phyloP scores from a whole-genome alignment of 2,113 vertebrate species.

The human (Homo sapiens) region DNA sequence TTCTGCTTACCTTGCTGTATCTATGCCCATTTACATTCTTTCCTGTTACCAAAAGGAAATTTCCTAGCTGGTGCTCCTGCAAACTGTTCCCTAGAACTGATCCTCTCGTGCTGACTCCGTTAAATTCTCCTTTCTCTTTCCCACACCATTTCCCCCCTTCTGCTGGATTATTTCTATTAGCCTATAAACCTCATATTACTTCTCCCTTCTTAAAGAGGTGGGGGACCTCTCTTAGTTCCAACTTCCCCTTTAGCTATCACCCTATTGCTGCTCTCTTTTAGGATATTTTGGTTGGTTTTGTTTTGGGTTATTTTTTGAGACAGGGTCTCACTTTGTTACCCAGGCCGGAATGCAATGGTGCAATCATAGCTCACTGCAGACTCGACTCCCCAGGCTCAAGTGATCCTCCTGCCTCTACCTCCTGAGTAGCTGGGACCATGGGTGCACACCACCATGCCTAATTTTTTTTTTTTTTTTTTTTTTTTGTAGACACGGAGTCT shows the following conservation, averaged over 20 bases:
- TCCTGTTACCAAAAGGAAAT: not conserved
- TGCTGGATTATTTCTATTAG: not conserved
- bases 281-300: not conserved
- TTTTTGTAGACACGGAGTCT: too few relatives aligned
- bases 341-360: not conserved
- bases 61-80: not conserved
- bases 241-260: not conserved
- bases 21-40: not conserved
- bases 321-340: not conserved
- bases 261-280: not conserved
- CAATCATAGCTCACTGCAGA: not conserved
- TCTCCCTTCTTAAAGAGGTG: not conserved
- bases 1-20: not conserved
- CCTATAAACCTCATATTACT: not conserved
- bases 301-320: not conserved
- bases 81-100: not conserved
- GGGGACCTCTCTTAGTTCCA: not conserved
- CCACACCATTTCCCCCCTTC: not conserved
- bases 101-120: not conserved
- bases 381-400: not conserved
- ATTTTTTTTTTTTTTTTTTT: too few relatives aligned
- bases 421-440: too few relatives aligned
- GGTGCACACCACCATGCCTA: too few relatives aligned
- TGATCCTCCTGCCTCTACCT: not conserved
- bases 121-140: not conserved